Conservation (phyloP, 2,113 vertebrate species). For the Oreochromis aureus region DNA sequence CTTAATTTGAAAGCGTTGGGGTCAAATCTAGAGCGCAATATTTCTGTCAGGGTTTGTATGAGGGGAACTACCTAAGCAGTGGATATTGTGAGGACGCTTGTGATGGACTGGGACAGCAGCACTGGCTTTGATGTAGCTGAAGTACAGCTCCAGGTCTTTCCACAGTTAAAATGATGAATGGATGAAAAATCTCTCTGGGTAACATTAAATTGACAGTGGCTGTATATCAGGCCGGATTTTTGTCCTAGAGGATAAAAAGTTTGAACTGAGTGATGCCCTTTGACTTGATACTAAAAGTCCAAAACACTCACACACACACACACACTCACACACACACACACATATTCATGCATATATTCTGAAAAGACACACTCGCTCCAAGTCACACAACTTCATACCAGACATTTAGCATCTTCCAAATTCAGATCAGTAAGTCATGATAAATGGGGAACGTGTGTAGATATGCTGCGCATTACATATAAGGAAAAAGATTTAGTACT, state of each 20-base stretch:
- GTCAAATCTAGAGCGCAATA: conserved; percentile 45
- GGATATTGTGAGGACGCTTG: conserved; percentile 5
- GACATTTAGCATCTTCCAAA: background rate
- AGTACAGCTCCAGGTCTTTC: conserved; percentile 17
- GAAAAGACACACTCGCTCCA: background rate
- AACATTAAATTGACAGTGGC: conserved; percentile 41
- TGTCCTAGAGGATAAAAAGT: conserved; percentile 13
- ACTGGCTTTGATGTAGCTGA: conserved; percentile 44
- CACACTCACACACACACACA: background rate
- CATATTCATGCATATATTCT: background rate
- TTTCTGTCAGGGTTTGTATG: conserved; percentile 28
- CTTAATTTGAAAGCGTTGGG: background rate
- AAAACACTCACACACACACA: background rate
- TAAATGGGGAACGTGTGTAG: background rate
- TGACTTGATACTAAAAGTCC: background rate
- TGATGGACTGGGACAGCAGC: conserved; percentile 23
- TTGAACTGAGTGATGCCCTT: background rate
- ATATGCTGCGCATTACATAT: background rate
- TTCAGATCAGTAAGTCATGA: background rate
- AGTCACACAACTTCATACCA: background rate
- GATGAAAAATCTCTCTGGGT: conserved; percentile 25
- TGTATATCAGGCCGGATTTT: conserved; percentile 32
- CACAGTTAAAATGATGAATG: conserved; percentile 47
- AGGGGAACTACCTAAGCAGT: conserved; percentile 18
- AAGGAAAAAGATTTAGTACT: background rate